Percentiles rank a stretch among this genome's conserved stretches.
Conservation (phyloP, 2,113 vertebrate genomes). For the Rhinopomastus cyanomelas region DNA sequence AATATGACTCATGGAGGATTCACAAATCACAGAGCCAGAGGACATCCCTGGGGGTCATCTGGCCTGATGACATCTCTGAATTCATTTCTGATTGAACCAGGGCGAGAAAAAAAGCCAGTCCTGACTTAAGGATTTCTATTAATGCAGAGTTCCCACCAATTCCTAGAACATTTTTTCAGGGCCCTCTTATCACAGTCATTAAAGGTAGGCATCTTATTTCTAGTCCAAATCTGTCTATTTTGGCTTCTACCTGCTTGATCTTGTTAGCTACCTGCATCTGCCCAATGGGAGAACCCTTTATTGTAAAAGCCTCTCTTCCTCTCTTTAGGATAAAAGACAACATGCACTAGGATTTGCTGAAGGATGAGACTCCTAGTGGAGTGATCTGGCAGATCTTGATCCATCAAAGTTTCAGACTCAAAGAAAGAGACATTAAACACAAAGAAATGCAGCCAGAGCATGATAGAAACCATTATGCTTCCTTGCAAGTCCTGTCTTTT, state of each 20-base stretch:
- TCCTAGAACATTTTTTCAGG: conserved; percentile 1
- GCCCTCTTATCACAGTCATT: conserved; percentile 3
- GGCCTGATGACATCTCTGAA: background rate
- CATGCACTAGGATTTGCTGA: background rate
- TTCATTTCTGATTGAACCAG: conserved; percentile 21
- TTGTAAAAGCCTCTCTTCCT: background rate
- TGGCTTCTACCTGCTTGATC: background rate
- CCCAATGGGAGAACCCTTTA: background rate
- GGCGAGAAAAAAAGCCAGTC: background rate
- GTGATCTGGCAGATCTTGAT: background rate
- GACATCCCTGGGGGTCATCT: background rate
- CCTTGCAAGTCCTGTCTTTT: background rate
- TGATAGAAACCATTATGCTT: background rate
- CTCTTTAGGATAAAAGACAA: background rate
- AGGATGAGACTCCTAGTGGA: background rate
- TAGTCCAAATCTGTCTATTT: background rate
- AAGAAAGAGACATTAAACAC: background rate
- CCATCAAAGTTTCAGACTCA: background rate
- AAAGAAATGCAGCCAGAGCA: background rate
- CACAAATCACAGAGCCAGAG: background rate
- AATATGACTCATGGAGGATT: background rate
- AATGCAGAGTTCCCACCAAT: background rate
- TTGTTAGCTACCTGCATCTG: background rate
- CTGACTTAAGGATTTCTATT: conserved; percentile 28
- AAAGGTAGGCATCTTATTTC: background rate